These are phyloP conservation scores for Solenopsis invicta DNA, from an alignment of 1,140 invertebrate species.

Conservation along the genomic window DNA sequence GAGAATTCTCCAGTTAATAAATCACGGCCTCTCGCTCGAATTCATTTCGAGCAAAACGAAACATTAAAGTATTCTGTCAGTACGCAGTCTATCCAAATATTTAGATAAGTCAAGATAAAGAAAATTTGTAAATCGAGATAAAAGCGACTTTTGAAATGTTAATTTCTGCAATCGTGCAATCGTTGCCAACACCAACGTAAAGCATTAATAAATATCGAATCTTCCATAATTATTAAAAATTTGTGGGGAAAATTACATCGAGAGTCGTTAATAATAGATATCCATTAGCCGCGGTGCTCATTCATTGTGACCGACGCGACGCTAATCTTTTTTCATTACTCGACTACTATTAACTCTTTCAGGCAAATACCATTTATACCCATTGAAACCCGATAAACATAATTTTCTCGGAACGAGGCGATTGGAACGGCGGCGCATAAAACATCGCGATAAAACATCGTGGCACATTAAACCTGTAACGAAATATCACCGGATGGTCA, in stretches of 20 bases:
- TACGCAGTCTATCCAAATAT: not conserved
- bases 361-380: constrained; percentile 13
- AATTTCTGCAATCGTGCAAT: constrained; percentile 1
- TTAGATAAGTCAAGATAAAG: not conserved
- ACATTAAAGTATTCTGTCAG: not conserved
- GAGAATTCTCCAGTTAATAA: constrained; percentile 57
- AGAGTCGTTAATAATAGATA: constrained; percentile 1
- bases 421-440: constrained; percentile 22
- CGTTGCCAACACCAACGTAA: not conserved
- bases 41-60: constrained; percentile 25
- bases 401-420: constrained; percentile 19
- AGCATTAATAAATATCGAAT: not conserved
- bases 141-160: not conserved
- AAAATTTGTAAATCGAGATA: not conserved
- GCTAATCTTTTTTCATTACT: constrained; percentile 19
- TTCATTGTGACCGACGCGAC: not conserved
- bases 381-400: constrained; percentile 43
- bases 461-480: constrained; percentile 61
- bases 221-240: not conserved
- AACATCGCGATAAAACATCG: constrained; percentile 60
- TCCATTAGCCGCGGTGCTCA: not conserved
- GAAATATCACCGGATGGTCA: constrained; percentile 56
- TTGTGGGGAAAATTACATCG: not conserved
- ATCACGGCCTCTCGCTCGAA: constrained; percentile 39
- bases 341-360: constrained; percentile 28